Percentiles rank a stretch among this genome's conserved stretches.
phyloP scores from a whole-genome alignment of 2,888 invertebrate genomes.

The Caenorhabditis virilis region DNA sequence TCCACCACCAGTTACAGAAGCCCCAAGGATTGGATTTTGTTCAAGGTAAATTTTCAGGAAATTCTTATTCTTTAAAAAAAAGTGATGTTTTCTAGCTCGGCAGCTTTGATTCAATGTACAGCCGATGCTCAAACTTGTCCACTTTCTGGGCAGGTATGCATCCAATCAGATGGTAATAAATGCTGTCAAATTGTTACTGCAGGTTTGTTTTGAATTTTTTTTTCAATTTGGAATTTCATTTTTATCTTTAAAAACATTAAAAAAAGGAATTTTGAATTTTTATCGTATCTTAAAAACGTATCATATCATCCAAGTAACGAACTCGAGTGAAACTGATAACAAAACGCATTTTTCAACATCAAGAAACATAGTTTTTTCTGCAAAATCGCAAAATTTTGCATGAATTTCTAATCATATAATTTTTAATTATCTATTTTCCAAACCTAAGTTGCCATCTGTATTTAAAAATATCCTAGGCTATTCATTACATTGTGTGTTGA shows the following conservation, averaged over 20 bases:
- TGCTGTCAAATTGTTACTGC: conserved; percentile 63
- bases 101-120: conserved; percentile 64
- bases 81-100: conserved; percentile 34
- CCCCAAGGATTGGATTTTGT: conserved; percentile 48
- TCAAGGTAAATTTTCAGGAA: conserved; percentile 31
- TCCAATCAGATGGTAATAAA: conserved; percentile 62
- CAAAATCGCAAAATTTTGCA: no score
- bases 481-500: no score
- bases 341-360: no score
- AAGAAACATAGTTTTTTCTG: no score
- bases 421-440: no score
- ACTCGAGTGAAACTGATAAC: no score
- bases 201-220: conserved; percentile 26
- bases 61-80: not conserved
- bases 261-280: not conserved
- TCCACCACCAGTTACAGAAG: conserved; percentile 30
- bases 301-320: no score
- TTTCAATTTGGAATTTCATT: not conserved
- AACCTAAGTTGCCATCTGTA: no score
- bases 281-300: not conserved
- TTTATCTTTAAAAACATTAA: not conserved
- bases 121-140: conserved; percentile 63
- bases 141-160: conserved; percentile 63
- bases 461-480: no score
- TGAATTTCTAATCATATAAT: no score